These are phyloP conservation scores for Machaerirhynchus nigripectus DNA, from an alignment of 2,113 vertebrate species.

Conservation along the genomic window DNA sequence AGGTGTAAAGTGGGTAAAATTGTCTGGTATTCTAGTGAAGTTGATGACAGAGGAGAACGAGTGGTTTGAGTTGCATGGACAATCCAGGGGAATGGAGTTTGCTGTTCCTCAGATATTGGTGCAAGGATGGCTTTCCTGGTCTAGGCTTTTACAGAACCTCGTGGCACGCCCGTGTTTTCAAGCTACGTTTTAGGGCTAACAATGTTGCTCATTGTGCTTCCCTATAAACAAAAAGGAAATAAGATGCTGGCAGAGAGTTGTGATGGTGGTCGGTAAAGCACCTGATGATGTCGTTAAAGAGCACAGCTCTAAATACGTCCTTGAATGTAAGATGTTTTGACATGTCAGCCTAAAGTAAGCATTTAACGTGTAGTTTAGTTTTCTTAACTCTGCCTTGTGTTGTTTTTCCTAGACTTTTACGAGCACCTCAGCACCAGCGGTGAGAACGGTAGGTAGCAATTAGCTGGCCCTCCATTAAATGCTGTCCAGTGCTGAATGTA, in stretches of 20 bases:
- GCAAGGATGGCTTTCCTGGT: not conserved
- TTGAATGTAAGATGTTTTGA: not conserved
- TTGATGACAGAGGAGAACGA: not conserved
- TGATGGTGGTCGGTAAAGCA: not conserved
- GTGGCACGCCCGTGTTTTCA: not conserved
- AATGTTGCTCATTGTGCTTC: fast-evolving
- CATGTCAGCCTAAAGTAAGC: not conserved
- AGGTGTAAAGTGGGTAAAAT: not conserved
- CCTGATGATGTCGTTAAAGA: not conserved
- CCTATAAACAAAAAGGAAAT: not conserved
- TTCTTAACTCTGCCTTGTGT: slow-evolving; percentile 49
- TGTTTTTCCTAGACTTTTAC: slow-evolving; percentile 61
- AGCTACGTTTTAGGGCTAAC: not conserved
- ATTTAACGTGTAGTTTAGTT: not conserved
- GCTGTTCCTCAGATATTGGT: not conserved
- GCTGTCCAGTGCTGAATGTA: slow-evolving; percentile 34
- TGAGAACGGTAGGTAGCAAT: slow-evolving; percentile 63
- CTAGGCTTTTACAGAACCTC: not conserved
- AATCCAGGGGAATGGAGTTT: fast-evolving
- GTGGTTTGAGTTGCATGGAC: not conserved
- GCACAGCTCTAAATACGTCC: not conserved
- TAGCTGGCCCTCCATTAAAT: slow-evolving; percentile 34
- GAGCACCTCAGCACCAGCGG: slow-evolving; percentile 27
- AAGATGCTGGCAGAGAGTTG: not conserved
- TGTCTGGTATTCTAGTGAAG: not conserved